These are phyloP conservation scores for Chouioia cunea DNA, from an alignment of 2,888 invertebrate genomes.

Conservation along the genomic window DNA sequence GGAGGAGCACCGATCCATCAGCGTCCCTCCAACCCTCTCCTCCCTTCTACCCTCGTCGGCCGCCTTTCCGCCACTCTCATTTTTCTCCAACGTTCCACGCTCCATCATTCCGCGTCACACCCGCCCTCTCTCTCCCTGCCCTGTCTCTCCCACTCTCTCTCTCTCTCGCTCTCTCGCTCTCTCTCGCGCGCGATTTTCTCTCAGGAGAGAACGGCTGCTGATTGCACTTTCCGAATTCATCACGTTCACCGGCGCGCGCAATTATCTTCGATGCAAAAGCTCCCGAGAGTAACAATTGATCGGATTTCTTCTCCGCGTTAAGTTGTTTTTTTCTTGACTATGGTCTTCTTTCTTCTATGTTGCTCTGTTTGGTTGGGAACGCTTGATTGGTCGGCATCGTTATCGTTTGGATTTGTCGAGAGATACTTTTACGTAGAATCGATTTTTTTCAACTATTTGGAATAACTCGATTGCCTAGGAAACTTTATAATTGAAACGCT, in stretches of 20 bases:
- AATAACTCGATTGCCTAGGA: too few relatives aligned
- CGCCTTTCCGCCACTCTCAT: constrained; percentile 69
- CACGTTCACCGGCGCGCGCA: constrained; percentile 48
- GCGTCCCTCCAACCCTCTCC: constrained; percentile 65
- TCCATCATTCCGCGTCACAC: constrained; percentile 68
- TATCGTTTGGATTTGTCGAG: background rate
- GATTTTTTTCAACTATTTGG: too few relatives aligned
- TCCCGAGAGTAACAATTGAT: background rate
- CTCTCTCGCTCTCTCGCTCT: constrained; percentile 43
- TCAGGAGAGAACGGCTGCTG: constrained; percentile 55
- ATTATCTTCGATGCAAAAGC: constrained; percentile 34
- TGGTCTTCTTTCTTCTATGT: background rate
- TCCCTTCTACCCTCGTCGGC: constrained; percentile 44
- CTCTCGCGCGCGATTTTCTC: constrained; percentile 23
- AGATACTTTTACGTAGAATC: background rate
- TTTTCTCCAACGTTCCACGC: constrained; percentile 68
- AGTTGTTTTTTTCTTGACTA: constrained; percentile 4
- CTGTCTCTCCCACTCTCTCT: constrained; percentile 40
- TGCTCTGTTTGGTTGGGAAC: constrained; percentile 7
- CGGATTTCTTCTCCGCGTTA: constrained; percentile 26
- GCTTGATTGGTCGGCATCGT: constrained; percentile 1
- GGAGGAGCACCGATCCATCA: constrained; percentile 68
- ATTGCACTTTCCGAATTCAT: constrained; percentile 67
- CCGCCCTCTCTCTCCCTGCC: constrained; percentile 67
- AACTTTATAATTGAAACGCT: too few relatives aligned